Evolutionary conservation across 30 jellyfish, hydroid and myxozoan genomes (phyloP).

Genomic region (Hydra vulgaris): DNA sequence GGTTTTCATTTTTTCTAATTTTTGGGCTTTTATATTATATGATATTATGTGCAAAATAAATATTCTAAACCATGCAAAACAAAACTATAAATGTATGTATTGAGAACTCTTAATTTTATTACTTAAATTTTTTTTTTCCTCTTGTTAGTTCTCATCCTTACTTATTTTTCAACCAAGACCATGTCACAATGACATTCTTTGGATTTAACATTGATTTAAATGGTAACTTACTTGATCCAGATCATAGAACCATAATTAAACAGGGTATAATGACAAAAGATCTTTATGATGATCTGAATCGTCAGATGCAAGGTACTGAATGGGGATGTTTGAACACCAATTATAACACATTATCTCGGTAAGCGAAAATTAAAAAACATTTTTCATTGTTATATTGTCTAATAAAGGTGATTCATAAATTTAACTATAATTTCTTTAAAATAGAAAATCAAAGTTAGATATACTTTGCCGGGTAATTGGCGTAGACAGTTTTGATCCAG

Average conservation of each 20-base stretch:
- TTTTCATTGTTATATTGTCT: not conserved
- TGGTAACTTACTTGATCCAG: conserved; percentile 50
- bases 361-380: not conserved
- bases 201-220: not conserved
- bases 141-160: not conserved
- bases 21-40: too few species aligned
- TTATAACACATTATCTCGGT: not conserved
- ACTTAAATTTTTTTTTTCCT: too few species aligned
- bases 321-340: not conserved
- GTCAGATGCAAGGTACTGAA: conserved; percentile 21
- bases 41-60: too few species aligned
- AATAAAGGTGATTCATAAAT: too few species aligned
- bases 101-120: too few species aligned
- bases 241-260: conserved; percentile 6
- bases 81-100: too few species aligned
- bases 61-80: too few species aligned
- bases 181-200: conserved; percentile 41
- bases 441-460: conserved; percentile 7
- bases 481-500: conserved; percentile 44
- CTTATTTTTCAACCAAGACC: not conserved
- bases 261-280: conserved; percentile 27
- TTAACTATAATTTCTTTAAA: not conserved
- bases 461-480: conserved; percentile 51
- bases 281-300: conserved; percentile 29
- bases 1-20: too few species aligned